A percentile compares a stretch with the other conserved stretches of the same genome.
Evolutionary conservation across 2,888 invertebrate species (phyloP).

Genomic region (Heliothis peltigera): DNA sequence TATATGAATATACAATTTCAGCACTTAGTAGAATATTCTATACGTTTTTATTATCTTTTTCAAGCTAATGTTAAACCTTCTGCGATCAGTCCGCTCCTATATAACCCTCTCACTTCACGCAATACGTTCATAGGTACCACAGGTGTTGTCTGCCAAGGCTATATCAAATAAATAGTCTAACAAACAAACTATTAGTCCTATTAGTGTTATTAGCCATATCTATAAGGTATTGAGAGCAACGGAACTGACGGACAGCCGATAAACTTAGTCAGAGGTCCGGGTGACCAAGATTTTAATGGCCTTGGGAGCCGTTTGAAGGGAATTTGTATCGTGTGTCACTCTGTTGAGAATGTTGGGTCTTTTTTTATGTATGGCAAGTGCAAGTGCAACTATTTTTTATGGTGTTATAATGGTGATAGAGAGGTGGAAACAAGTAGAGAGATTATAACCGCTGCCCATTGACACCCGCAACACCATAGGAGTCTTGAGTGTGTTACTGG

Average conservation of each 20-base stretch:
- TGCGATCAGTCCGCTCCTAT: background rate
- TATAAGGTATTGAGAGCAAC: conserved; percentile 31
- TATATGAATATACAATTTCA: too few relatives aligned
- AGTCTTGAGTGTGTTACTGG: too few relatives aligned
- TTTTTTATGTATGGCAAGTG: too few relatives aligned
- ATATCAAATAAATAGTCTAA: background rate
- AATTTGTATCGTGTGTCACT: background rate
- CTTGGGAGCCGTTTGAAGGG: conserved; percentile 14
- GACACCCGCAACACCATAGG: too few relatives aligned
- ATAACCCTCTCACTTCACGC: conserved; percentile 44
- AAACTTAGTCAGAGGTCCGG: conserved; percentile 33
- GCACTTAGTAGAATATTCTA: too few relatives aligned
- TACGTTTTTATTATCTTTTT: too few relatives aligned
- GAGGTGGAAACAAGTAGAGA: too few relatives aligned
- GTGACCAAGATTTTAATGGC: conserved; percentile 29
- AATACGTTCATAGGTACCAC: conserved; percentile 41
- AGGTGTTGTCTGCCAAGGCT: conserved; percentile 54
- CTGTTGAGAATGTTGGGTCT: too few relatives aligned
- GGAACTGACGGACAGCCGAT: conserved; percentile 22
- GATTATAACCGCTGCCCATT: too few relatives aligned
- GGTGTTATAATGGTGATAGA: too few relatives aligned
- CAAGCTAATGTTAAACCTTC: conserved; percentile 5
- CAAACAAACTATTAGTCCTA: conserved; percentile 24
- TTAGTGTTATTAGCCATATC: conserved; percentile 41
- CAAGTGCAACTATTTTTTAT: too few relatives aligned